Evolutionary conservation across 2,888 invertebrate species (phyloP).

Genomic region (Lydus trimaculatus): DNA sequence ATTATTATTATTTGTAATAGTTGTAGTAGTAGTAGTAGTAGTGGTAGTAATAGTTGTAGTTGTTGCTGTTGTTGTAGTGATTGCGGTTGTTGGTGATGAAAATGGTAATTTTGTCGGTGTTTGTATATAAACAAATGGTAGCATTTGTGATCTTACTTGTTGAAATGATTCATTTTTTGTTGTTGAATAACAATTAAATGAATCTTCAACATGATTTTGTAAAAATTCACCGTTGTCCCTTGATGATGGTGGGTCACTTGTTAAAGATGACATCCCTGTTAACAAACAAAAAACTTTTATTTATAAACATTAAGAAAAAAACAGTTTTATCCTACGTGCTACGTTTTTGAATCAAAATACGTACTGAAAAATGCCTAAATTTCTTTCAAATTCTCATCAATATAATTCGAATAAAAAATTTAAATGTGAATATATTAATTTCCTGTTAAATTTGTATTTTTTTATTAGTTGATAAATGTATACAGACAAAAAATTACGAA

Average conservation of each 20-base stretch:
- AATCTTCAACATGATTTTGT: conserved; percentile 6
- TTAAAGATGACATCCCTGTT: conserved; percentile 12
- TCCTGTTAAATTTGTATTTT: too few species aligned
- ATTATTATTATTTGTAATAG: conserved; percentile 34
- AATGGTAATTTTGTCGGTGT: conserved; percentile 61
- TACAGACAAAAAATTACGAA: background rate
- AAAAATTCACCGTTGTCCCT: conserved; percentile 6
- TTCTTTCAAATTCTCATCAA: too few species aligned
- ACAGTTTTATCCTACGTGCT: too few species aligned
- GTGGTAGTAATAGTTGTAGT: conserved; percentile 27
- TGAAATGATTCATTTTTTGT: conserved; percentile 36
- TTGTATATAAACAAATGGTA: conserved; percentile 70
- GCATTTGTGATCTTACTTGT: conserved; percentile 56
- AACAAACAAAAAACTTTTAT: background rate
- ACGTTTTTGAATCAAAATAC: too few species aligned
- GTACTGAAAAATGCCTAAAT: too few species aligned
- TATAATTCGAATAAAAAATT: too few species aligned
- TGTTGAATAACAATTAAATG: conserved; percentile 30
- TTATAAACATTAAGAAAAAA: background rate
- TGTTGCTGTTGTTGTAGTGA: conserved; percentile 33
- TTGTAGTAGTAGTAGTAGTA: conserved; percentile 36
- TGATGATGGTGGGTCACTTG: conserved; percentile 4
- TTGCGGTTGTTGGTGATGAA: conserved; percentile 23
- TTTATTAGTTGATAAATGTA: too few species aligned
- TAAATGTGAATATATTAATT: too few species aligned